A percentile compares a stretch with the other conserved stretches of the same genome.
phyloP scores from a whole-genome alignment of 1,140 invertebrate species.

The Drosophila triauraria region DNA sequence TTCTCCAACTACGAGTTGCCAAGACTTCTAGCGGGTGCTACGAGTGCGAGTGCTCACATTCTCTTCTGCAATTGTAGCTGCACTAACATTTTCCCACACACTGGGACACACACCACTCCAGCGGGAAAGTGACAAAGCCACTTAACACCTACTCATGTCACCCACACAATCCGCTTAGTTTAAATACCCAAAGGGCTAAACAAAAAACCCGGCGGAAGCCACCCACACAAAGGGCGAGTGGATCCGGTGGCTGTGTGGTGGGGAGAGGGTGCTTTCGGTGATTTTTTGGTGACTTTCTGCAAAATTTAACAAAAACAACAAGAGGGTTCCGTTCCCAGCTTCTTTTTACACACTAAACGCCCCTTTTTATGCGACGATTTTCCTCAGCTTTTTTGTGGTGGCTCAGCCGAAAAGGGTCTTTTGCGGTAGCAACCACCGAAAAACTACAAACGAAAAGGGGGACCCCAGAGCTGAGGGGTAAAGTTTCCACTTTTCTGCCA shows the following conservation, averaged over 20 bases:
- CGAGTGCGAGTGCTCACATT: too few relatives aligned
- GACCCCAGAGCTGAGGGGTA: slow-evolving; percentile 24
- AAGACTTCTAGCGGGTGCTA: not conserved
- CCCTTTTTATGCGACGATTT: slow-evolving; percentile 76
- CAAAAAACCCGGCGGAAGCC: slow-evolving; percentile 63
- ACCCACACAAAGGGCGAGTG: slow-evolving; percentile 32
- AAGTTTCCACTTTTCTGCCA: slow-evolving; percentile 56
- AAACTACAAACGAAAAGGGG: slow-evolving; percentile 59
- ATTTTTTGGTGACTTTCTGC: slow-evolving; percentile 74
- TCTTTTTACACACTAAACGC: slow-evolving; percentile 72
- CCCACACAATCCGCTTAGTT: slow-evolving; percentile 82
- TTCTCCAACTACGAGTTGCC: not conserved
- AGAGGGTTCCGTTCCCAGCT: slow-evolving; percentile 41
- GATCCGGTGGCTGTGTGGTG: slow-evolving; percentile 6
- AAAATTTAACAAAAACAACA: slow-evolving; percentile 84
- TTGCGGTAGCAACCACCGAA: slow-evolving; percentile 64
- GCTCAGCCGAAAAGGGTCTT: slow-evolving; percentile 28
- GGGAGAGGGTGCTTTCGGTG: slow-evolving; percentile 11
- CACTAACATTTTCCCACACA: slow-evolving; percentile 58
- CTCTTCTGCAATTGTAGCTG: slow-evolving; percentile 9
- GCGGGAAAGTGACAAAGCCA: slow-evolving; percentile 77
- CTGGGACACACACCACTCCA: slow-evolving; percentile 33
- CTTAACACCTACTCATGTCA: slow-evolving; percentile 84
- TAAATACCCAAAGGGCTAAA: slow-evolving; percentile 83
- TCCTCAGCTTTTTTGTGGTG: slow-evolving; percentile 49